A percentile compares a stretch with the other conserved stretches of the same genome.
These are phyloP conservation scores for Apoderus coryli DNA, from an alignment of 2,888 invertebrate species.

Conservation along the genomic window DNA sequence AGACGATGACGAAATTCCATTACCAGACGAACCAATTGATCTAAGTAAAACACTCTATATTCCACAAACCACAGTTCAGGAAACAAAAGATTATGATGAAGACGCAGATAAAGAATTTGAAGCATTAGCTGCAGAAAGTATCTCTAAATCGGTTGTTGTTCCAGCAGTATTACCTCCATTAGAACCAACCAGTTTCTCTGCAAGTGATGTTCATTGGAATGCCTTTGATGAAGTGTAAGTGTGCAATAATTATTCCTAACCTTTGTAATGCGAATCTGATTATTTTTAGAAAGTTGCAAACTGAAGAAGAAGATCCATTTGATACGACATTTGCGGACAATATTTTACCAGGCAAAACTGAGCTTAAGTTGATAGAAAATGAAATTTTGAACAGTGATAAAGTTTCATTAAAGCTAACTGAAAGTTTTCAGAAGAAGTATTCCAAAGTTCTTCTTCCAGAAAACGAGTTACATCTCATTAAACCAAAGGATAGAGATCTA, in stretches of 20 bases:
- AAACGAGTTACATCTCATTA: background rate
- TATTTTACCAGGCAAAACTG: constrained; percentile 50
- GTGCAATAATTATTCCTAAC: background rate
- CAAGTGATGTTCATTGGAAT: constrained; percentile 40
- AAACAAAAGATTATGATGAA: constrained; percentile 40
- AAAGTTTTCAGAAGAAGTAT: background rate
- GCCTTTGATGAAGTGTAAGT: constrained; percentile 44
- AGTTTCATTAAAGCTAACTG: too few species aligned
- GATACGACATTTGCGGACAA: constrained; percentile 73
- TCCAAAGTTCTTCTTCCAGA: background rate
- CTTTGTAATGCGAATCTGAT: background rate
- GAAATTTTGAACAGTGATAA: constrained; percentile 34
- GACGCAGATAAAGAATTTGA: constrained; percentile 66
- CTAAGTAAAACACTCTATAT: constrained; percentile 44
- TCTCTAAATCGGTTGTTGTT: constrained; percentile 38
- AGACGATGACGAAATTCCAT: constrained; percentile 55
- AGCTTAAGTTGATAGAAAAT: constrained; percentile 42
- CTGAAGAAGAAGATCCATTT: constrained; percentile 62
- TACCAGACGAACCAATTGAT: constrained; percentile 55
- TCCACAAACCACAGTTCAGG: constrained; percentile 16
- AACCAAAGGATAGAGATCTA: constrained; percentile 46
- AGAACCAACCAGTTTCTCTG: constrained; percentile 28
- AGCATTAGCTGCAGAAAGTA: constrained; percentile 61
- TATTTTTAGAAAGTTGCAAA: background rate
- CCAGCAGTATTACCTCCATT: constrained; percentile 26